Evolutionary conservation across 2,113 vertebrate genomes (phyloP).

Genomic region (Dendropsophus ebraccatus): DNA sequence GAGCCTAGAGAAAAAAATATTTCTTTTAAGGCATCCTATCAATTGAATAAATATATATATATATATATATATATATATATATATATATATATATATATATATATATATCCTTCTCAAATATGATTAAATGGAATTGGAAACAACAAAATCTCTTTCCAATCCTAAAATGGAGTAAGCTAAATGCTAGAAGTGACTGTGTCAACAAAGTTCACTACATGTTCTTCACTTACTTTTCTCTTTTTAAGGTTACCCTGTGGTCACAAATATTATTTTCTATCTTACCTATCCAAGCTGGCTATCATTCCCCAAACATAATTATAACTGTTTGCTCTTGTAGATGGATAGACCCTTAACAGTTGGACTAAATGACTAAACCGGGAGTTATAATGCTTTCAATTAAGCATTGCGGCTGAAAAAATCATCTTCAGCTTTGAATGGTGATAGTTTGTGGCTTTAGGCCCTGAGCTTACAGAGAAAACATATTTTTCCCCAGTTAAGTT

Average conservation of each 20-base stretch:
- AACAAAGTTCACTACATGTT: slow-evolving; percentile 19
- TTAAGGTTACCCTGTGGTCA: slow-evolving; percentile 49
- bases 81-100: no score
- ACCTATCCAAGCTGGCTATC: slow-evolving; percentile 63
- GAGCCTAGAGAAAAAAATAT: no score
- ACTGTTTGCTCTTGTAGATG: slow-evolving; percentile 63
- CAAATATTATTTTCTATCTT: slow-evolving; percentile 60
- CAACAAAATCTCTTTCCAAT: slow-evolving; percentile 13
- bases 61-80: no score
- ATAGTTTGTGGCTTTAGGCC: slow-evolving; percentile 68
- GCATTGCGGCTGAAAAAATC: slow-evolving; percentile 67
- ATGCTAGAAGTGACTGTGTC: slow-evolving; percentile 1
- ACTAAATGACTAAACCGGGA: slow-evolving; percentile 66
- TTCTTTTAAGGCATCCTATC: no score
- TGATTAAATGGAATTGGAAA: background rate
- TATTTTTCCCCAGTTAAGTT: slow-evolving; percentile 70
- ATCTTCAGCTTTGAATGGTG: slow-evolving; percentile 66
- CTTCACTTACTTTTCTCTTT: slow-evolving; percentile 33
- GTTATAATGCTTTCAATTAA: slow-evolving; percentile 68
- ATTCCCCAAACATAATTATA: slow-evolving; percentile 63
- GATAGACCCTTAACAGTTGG: slow-evolving; percentile 66
- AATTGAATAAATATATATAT: no score
- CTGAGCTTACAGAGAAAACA: slow-evolving; percentile 64
- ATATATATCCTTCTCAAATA: no score
- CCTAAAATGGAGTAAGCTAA: background rate